Percentiles rank a stretch among this genome's conserved stretches.
Conservation (phyloP, 2,797 vertebrate species). For the Hoplostethus atlanticus region DNA sequence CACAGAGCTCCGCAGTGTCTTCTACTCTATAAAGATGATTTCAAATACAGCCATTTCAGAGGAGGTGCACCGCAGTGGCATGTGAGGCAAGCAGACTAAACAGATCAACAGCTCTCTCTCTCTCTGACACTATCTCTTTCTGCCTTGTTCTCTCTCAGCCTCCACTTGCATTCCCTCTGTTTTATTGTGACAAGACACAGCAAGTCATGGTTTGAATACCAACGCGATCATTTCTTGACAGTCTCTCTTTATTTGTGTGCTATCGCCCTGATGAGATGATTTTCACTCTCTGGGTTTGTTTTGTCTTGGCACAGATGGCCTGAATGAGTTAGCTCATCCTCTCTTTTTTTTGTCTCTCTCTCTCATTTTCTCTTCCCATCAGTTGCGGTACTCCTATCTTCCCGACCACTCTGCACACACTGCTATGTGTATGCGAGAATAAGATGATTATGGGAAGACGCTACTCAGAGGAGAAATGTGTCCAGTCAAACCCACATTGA, state of each 20-base stretch:
- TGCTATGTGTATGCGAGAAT: conserved; percentile 35
- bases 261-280: conserved; percentile 77
- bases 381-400: conserved; percentile 62
- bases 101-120: conserved; percentile 63
- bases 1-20: conserved; percentile 65
- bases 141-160: conserved; percentile 52
- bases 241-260: conserved; percentile 79
- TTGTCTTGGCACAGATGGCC: conserved; percentile 76
- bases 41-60: conserved; percentile 77
- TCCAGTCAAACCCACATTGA: conserved; percentile 56
- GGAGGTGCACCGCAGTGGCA: conserved; percentile 64
- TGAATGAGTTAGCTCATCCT: conserved; percentile 69
- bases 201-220: conserved; percentile 78
- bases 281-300: conserved; percentile 75
- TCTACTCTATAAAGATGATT: conserved; percentile 79
- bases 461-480: conserved; percentile 64
- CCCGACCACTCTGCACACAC: conserved; percentile 34
- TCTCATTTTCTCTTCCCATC: conserved; percentile 76
- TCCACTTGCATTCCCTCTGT: conserved; percentile 66
- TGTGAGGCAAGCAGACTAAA: conserved; percentile 74
- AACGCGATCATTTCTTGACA: conserved; percentile 78
- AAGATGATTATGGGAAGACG: conserved; percentile 70
- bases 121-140: conserved; percentile 27
- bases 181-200: conserved; percentile 77
- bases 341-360: conserved; percentile 19